Evolutionary conservation across 2,113 vertebrate genomes (phyloP).

Genomic region (Pluvialis apricaria): DNA sequence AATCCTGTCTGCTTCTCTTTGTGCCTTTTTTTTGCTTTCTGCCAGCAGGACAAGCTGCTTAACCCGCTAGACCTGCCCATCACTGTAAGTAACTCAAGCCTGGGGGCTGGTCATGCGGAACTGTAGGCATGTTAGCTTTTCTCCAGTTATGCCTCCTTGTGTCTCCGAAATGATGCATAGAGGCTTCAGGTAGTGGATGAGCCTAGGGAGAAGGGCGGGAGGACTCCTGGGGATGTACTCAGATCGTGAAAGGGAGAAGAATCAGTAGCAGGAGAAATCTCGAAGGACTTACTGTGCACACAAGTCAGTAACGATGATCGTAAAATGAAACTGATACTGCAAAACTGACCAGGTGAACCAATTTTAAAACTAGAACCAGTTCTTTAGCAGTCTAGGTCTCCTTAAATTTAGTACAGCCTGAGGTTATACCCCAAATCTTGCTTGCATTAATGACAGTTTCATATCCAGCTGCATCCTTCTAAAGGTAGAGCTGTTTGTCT

Average conservation of each 20-base stretch:
- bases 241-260: not conserved
- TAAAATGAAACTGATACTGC: not conserved
- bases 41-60: constrained; percentile 86
- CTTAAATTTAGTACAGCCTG: not conserved
- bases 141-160: not conserved
- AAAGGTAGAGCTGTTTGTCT: not conserved
- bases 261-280: not conserved
- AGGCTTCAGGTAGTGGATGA: not conserved
- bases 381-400: not conserved
- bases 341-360: not conserved
- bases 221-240: not conserved
- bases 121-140: not conserved
- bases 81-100: constrained; percentile 86
- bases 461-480: not conserved
- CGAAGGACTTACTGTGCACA: not conserved
- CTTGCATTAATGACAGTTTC: not conserved
- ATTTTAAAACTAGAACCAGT: not conserved
- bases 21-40: constrained; percentile 78
- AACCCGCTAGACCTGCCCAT: constrained; percentile 91
- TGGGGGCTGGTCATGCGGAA: constrained; percentile 35
- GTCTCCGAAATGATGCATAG: not conserved
- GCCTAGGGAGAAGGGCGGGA: not conserved
- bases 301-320: not conserved
- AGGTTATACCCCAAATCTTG: not conserved
- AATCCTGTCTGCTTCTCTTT: constrained; percentile 77